Evolutionary conservation across 2,888 invertebrate genomes (phyloP), one percentile per base, ranked within the genome.

Genomic region (Nomada hirtipes): DNA sequence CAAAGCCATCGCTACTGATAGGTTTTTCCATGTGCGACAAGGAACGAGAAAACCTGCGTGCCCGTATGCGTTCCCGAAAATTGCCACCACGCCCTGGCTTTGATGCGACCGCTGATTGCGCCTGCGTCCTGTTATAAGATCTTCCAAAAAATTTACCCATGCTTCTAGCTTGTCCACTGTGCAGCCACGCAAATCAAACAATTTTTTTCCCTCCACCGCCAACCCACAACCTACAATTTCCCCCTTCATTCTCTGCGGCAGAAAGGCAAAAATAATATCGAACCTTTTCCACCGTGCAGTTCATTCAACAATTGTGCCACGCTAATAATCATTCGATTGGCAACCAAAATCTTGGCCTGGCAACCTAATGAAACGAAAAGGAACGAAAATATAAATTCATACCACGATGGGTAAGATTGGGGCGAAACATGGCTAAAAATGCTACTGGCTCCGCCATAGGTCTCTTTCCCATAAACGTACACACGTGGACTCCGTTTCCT

Each of bases 1-100:
- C 44, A 11, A 78, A 44, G 60, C 74, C 70, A 44, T 50, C 77
- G 20, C 60, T 71, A 42, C 23, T 64, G 53, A 20, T 20, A n/a
- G 15, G 7, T 13, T 26, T 11, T 57, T n/a, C 29, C 55, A 36
- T 53, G 29, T 50, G 60, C 50, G 44, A 29, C 47, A 44, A 72
- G 50, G 65, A 36, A 73, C 23, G 67, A 77, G 65, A 71, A 20
- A 86, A 73, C 70, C 73, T 74, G 64, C 50, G 55, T 67, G 60
- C 53, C 23, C 68, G 76, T 82, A 65, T 76, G 67, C 61, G 79
- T 82, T 75, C 71, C 76, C 73, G 78, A 88, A 88, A 88, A 88
- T 88, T 86, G 86, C 87, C 81, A 88, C 85, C 88, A 88, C 85
- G 82, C 82, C 86, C 84, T 79, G 63, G 20, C 71, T 73, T 61